phyloP scores from a whole-genome alignment of 1,140 invertebrate species.

The Stegodyphus mimosarum region DNA sequence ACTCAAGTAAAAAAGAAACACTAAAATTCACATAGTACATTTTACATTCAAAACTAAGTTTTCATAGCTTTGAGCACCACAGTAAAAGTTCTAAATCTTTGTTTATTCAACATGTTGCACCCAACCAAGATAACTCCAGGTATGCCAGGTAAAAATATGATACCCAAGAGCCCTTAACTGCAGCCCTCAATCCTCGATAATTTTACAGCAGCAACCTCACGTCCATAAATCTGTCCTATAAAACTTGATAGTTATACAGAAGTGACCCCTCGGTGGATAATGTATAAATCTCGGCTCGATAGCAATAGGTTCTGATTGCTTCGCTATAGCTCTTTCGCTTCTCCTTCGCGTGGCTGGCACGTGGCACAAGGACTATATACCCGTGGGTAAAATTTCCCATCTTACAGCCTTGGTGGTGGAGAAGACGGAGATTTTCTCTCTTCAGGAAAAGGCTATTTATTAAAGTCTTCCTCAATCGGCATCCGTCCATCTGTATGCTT shows the following conservation, averaged over 20 bases:
- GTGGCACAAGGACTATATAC: background rate
- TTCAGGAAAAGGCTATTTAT: slow-evolving; percentile 4
- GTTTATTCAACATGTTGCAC: too few species aligned
- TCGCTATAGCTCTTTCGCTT: slow-evolving; percentile 13
- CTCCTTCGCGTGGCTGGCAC: background rate
- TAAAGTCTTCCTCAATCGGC: slow-evolving; percentile 1
- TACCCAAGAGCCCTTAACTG: background rate
- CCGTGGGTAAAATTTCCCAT: slow-evolving; percentile 16
- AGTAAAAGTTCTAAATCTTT: too few species aligned
- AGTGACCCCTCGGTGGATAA: background rate
- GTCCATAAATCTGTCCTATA: slow-evolving; percentile 32
- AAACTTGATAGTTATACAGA: slow-evolving; percentile 3
- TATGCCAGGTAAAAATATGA: slow-evolving; percentile 15
- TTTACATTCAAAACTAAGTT: too few species aligned
- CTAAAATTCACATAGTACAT: too few species aligned
- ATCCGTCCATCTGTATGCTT: too few species aligned
- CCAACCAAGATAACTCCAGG: background rate
- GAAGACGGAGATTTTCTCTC: background rate
- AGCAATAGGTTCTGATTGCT: slow-evolving; percentile 22
- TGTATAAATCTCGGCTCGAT: slow-evolving; percentile 5
- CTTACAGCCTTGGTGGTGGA: too few species aligned
- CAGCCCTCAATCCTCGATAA: slow-evolving; percentile 1
- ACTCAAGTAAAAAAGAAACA: too few species aligned
- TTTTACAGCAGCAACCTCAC: slow-evolving; percentile 12
- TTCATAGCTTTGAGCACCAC: too few species aligned